Evolutionary conservation across 1,140 invertebrate genomes (phyloP), one percentile per base, ranked within the genome.

Genomic region (Euwallacea fornicatus): DNA sequence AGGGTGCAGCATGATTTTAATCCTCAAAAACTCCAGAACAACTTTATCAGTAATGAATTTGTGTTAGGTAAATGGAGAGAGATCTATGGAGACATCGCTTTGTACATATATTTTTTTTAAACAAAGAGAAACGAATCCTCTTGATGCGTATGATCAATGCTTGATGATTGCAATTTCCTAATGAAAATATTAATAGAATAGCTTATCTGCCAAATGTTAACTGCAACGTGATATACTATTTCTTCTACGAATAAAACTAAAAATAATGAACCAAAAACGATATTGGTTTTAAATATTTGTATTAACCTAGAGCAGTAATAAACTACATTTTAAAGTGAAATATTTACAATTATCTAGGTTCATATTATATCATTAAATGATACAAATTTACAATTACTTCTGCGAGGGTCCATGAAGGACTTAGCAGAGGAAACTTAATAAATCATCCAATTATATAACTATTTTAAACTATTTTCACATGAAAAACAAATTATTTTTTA

Each of bases 261-360:
- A 33, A 33, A 33, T 50, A 6, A 50, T 50, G 13, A 50, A 50
- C 2, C 2, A 50, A 50, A 50, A 50, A 11, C 46, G 13, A 13
- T 4, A 0, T 50, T 10, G 13, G 13, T 50, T 65, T 65, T 65
- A 21, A 65, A 44, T 9, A 60, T 47, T 54, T 68, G 50, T 59
- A 71, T 71, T 59, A 41, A 71, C 62, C 63, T 71, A 66, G 69
- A 71, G 69, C 63, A 66, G 63, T 71, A 71, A 66, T 71, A 71
- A 71, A 71, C 69, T 71, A 71, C 11, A 66, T 54, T 66, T 71
- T 66, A 66, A 71, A 56, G 69, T 71, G 44, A 65, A 63, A 41
- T 71, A 71, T 71, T 71, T 71, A 71, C 69, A 71, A 66, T 70
- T 70, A 63, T 70, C 68, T 70, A 70, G 68, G 63, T 70, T 70